Evolutionary conservation across 2,797 vertebrate species (phyloP).

Genomic region (Scarus forsteni): DNA sequence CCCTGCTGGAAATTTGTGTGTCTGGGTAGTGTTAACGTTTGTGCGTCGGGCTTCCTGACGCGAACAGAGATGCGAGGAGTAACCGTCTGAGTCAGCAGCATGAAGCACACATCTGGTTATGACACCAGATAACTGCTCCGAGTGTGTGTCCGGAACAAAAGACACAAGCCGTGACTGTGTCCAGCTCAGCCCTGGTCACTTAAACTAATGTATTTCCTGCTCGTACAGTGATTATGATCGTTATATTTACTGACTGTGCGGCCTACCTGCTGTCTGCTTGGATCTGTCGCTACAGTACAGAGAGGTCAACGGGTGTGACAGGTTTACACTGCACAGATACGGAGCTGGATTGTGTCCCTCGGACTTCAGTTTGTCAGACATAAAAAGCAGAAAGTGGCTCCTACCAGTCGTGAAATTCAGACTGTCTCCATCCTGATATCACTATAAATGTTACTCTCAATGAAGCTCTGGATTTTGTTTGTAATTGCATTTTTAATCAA

Average conservation of each 20-base stretch:
- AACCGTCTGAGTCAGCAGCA: conserved; percentile 51
- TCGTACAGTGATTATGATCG: conserved; percentile 3
- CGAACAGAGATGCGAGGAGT: conserved; percentile 33
- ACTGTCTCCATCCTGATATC: too few species aligned
- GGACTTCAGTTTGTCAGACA: too few species aligned
- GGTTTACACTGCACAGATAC: neutral
- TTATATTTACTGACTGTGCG: neutral
- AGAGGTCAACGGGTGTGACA: neutral
- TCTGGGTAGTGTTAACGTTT: conserved; percentile 1
- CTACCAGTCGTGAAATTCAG: too few species aligned
- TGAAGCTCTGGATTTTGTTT: too few species aligned
- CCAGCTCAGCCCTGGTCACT: conserved; percentile 1
- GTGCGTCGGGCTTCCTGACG: conserved; percentile 11
- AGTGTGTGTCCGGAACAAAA: neutral
- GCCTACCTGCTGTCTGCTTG: neutral
- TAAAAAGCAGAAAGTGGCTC: too few species aligned
- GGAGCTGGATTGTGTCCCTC: too few species aligned
- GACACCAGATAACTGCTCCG: conserved; percentile 27
- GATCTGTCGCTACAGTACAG: neutral
- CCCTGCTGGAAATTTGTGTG: neutral
- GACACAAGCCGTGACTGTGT: neutral
- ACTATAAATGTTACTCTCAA: too few species aligned
- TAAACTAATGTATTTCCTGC: conserved; percentile 4
- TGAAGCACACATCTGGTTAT: conserved; percentile 42
- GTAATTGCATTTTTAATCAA: too few species aligned